Conservation (phyloP, 2,888 invertebrate species). For the Protophormia terraenovae region DNA sequence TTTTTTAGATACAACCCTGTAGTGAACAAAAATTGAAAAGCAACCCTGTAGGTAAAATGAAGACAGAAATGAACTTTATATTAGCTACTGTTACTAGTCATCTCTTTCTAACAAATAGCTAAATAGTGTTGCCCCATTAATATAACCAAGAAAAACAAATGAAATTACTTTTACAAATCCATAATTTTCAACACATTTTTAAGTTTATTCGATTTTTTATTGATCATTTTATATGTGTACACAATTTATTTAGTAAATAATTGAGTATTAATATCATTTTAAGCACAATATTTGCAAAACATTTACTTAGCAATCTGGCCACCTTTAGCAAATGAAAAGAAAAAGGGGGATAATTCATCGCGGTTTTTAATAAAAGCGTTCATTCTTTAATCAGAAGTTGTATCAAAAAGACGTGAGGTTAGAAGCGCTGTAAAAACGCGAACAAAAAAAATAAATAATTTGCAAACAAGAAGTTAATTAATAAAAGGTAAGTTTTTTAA, state of each 20-base stretch:
- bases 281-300: not conserved
- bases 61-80: constrained; percentile 21
- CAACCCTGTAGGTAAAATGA: constrained; percentile 12
- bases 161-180: not conserved
- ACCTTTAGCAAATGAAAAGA: not conserved
- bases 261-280: not conserved
- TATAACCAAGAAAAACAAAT: not conserved
- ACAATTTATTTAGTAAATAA: not conserved
- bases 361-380: constrained; percentile 40
- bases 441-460: constrained; percentile 33
- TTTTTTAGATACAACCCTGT: not conserved
- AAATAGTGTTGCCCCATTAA: constrained; percentile 2
- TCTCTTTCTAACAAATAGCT: constrained; percentile 14
- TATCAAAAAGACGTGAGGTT: constrained; percentile 43
- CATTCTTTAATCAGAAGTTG: constrained; percentile 65
- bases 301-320: constrained; percentile 22
- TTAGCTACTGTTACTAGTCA: not conserved
- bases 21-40: not conserved
- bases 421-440: constrained; percentile 1
- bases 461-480: not conserved
- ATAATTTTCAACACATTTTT: not conserved
- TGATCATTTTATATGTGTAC: not conserved
- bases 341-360: constrained; percentile 28
- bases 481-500: constrained; percentile 58
- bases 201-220: accelerated